Percentiles rank a stretch among this genome's conserved stretches.
Conservation (phyloP, 2,888 invertebrate genomes). For the Drosophila niveifrons region DNA sequence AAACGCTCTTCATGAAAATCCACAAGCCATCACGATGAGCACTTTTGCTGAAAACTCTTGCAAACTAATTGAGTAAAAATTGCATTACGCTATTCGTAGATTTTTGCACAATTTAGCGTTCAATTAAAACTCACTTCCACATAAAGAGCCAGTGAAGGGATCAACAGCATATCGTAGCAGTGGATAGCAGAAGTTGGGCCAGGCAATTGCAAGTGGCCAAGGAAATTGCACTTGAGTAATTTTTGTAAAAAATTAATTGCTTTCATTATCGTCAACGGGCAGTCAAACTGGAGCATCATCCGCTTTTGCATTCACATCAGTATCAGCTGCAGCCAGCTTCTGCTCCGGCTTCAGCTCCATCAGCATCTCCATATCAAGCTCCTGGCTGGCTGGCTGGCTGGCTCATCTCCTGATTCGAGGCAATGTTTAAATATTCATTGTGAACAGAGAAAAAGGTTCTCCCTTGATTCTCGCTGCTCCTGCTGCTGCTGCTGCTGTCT, state of each 20-base stretch:
- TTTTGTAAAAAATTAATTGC: conserved; percentile 72
- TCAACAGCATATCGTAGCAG: not conserved
- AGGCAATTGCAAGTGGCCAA: conserved; percentile 47
- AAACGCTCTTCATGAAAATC: conserved; percentile 14
- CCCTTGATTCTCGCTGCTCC: not conserved
- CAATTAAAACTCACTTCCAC: conserved; percentile 65
- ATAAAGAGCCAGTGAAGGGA: conserved; percentile 1
- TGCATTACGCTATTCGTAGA: conserved; percentile 38
- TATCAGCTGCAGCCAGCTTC: conserved; percentile 19
- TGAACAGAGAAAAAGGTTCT: conserved; percentile 35
- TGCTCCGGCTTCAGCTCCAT: conserved; percentile 16
- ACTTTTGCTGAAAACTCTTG: conserved; percentile 8
- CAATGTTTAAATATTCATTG: conserved; percentile 74
- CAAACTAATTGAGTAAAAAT: conserved; percentile 61
- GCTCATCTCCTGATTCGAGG: conserved; percentile 16
- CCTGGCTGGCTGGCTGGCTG: not conserved
- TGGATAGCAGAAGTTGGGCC: conserved; percentile 22
- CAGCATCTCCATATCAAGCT: conserved; percentile 2
- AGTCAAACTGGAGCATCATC: conserved; percentile 26
- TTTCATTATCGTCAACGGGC: conserved; percentile 64
- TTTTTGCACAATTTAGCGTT: conserved; percentile 71
- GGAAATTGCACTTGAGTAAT: conserved; percentile 65
- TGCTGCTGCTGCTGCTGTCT: not conserved
- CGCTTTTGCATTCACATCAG: conserved; percentile 21
- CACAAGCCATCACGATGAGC: not conserved